Base-by-base conservation (phyloP, 2,888 invertebrate genomes). In the Ophraella communa region DNA sequence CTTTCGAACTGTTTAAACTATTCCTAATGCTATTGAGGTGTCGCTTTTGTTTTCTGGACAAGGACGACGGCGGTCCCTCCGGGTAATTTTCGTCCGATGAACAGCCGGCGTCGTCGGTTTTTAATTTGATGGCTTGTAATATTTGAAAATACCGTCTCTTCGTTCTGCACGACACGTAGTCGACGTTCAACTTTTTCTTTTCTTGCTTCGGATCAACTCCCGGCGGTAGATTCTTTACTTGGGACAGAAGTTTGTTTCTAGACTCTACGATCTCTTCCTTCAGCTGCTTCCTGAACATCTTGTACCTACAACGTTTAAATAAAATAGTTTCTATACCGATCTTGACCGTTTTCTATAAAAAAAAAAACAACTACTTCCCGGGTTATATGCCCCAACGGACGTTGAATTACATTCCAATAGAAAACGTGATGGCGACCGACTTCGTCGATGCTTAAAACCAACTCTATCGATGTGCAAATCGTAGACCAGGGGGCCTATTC, bases 31-130 rank as follows among this genome's bases (percentile, higher is more conserved):
- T 77, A 73, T 82, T 83, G 61, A 83, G 75, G 61, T 86, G 86
- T 73, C 87, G 85, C 64, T 86, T 85, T 74, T 87, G 88, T 75
- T 87, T 89, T 65, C 86, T 82, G 27, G 85, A 85, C 45, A 87
- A 80, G 54, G 86, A 84, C 11, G 81, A 77, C 30, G 88, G 87
- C 33, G 89, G 87, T 0, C 90, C 90, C 77, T 90, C 90, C 44
- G 90, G 89, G 78, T 89, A 90, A 74, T 89, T 90, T 72, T 94
- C 94, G 70, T 93, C 93, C 24, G 91, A 91, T 49, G 84, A 83
- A 63, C 82, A 82, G 64, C 88, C 85, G 71, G 82, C 78, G 55
- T 91, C 87, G n/a, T 91, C 90, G 55, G 91, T 86, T 72, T 92
- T 90, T 72, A 89, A 87, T 73, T 88, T 85, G 24, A 94, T 87